A percentile compares a stretch with the other conserved stretches of the same genome.
Conservation (phyloP, 1,140 invertebrate species). For the Dermatophagoides farinae region DNA sequence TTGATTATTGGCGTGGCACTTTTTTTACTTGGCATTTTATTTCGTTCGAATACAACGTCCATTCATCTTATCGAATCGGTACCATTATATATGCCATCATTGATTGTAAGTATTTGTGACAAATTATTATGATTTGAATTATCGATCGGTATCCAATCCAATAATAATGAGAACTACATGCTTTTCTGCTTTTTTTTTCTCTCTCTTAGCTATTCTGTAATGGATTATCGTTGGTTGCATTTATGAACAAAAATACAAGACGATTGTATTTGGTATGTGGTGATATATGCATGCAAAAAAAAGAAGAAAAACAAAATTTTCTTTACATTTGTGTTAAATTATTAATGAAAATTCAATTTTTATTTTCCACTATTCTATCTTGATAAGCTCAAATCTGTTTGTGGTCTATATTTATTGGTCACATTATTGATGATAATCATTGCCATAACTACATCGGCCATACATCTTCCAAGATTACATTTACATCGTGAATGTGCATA, state of each 20-base stretch:
- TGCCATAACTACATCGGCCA: slow-evolving; percentile 73
- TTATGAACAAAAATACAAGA: slow-evolving; percentile 56
- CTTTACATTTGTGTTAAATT: not conserved
- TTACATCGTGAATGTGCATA: slow-evolving; percentile 65
- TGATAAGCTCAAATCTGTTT: slow-evolving; percentile 57
- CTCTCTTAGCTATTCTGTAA: slow-evolving; percentile 43
- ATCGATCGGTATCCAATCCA: not conserved
- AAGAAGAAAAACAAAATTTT: not conserved
- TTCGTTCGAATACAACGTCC: slow-evolving; percentile 53
- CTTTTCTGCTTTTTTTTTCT: not conserved
- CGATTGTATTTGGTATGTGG: slow-evolving; percentile 48
- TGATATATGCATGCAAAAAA: not conserved
- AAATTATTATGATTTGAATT: not conserved
- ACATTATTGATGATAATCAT: slow-evolving; percentile 60
- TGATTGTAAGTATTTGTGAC: slow-evolving; percentile 30
- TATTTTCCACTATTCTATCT: not conserved
- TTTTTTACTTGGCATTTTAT: slow-evolving; percentile 47
- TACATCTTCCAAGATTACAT: slow-evolving; percentile 74
- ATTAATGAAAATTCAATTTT: not conserved
- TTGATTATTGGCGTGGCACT: slow-evolving; percentile 49
- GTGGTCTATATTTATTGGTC: slow-evolving; percentile 56
- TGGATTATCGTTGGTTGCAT: slow-evolving; percentile 57
- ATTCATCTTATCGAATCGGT: slow-evolving; percentile 62
- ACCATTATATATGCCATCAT: slow-evolving; percentile 54
- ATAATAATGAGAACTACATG: not conserved